Base-by-base conservation (phyloP, 2,888 invertebrate species). In the Lasioglossum oenotherae region DNA sequence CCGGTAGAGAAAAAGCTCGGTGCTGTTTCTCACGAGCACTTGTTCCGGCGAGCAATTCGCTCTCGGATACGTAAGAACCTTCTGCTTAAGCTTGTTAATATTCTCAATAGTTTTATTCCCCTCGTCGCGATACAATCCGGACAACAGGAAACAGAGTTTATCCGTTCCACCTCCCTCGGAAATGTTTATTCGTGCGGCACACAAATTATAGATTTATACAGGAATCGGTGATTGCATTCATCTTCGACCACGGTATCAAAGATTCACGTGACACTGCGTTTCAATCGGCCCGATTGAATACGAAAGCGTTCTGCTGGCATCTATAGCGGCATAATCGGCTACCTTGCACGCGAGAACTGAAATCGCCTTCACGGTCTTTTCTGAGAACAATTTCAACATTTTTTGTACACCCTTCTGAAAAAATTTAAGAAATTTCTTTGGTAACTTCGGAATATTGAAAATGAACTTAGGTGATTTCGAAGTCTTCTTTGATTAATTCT, bases 31-130 rank as follows among this genome's bases (percentile, higher is more conserved):
- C 76, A 53, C 46, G 27, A 72, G 46, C 49, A 74, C 81, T 84
- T 84, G 81, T 84, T 86, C 72, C 84, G 49, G 44, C 76, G 80
- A 86, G 82, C 76, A 81, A 72, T 69, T 88, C 78, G 49, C 41
- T 73, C 74, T 75, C 74, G 57, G 72, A 60, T 67, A 49, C 76
- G 71, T 84, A 49, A 57, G 38, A 64, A 35, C 46, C 60, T 16
- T 71, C 31, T 16, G 16, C 64, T 69, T 38, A 41, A 19, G 27
- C 31, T 23, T 8, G 53, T 72, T 64, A 78, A 82, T 74, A 78
- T 75, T 79, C 79, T 41, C 41, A 31, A 44, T 5, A 64, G 16
- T 64, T 31, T 19, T 5, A 31, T 64, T 64, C 16, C 6, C 2
- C 2, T 31, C 31, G 27, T 12, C 2, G 6, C 0, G 31, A n/a